Base-by-base conservation (phyloP, 2,113 vertebrate genomes). In the Australoheros scitulus region DNA sequence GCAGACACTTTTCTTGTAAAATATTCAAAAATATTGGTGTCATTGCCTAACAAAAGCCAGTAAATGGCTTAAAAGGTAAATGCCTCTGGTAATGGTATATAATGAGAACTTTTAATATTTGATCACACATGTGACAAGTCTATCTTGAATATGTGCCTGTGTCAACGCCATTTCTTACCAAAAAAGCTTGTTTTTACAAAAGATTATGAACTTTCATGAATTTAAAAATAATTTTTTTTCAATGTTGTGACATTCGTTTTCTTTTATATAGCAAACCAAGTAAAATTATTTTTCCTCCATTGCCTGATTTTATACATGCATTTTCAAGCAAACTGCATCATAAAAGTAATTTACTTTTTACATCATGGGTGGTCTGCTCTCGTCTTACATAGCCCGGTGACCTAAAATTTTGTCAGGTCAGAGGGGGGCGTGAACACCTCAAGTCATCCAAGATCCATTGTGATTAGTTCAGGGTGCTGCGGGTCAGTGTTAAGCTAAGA, bases 401-500 rank as follows among this genome's bases (percentile, higher is more conserved):
- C 88, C 80, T 24, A 74, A 82, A 86, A 90, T 87, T 43, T 77
- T 61, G 72, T 55, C 76, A 87, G 92, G 92, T 93, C 90, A 85
- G 58, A 79, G n/a, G 18, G 76, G 81, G 84, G 82, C 41, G 83
- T 88, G 85, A 74, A 92, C 86, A 88, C 90, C 87, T 82, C 82
- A 56, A 80, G 59, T 89, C 70, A 83, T 89, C 63, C 82, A 76
- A 85, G 90, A 86, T 58, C 86, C 87, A 92, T 94, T 92, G 84
- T 84, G 91, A 93, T 93, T 91, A 91, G 92, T 93, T 94, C 89
- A 90, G 92, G 91, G 79, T 91, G 87, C 79, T 15, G 38, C 20
- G 64, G 89, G 88, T 92, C 88, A 85, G 81, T 65, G 85, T 89
- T 87, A 88, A 92, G 74, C 88, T 84, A 82, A 91, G 88, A 86